Evolutionary conservation across 2,113 vertebrate genomes (phyloP), one percentile per base, ranked within the genome.

Genomic region (Meles meles): DNA sequence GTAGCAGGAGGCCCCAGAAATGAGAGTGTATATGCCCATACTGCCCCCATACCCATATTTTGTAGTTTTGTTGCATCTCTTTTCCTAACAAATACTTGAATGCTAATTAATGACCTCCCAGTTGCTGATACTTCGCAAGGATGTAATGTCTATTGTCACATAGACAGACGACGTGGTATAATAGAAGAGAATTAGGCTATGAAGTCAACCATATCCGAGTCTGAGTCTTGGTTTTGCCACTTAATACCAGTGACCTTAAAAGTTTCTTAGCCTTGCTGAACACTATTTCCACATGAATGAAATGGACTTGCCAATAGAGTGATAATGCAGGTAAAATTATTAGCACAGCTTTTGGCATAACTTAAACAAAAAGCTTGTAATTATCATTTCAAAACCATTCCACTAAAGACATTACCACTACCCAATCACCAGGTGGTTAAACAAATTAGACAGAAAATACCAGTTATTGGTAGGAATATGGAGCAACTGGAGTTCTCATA

Each of bases 301-400:
- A 94, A 74, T 21, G 23, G 29, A 21, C 17, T 87, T 81, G 3
- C 21, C 21, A 80, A 31, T 74, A 81, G 89, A 74, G 31, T 61
- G 37, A 23, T 76, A 79, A 57, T 65, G 5, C 49, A 49, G 52
- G 27, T 94, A 31, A 67, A 49, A 52, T 39, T 31, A 69, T 34
- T 86, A 57, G 49, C 37, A 77, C 6, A 59, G 21, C 3, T 9
- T 82, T 86, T 59, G 74, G 11, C 49, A 72, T 42, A 81, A 1
- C 2, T 31, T 81, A 49, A 52, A 80, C 34, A 67, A 57, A 85
- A 61, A 9, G 2, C 5, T 44, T 85, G 11, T 47, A 20, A 89
- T 63, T n/a, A 67, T 94, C 25, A 72, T 67, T 80, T 31, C 9
- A 83, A 96, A 97, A 80, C 17, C 31, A 59, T 79, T 34, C 21